Evolutionary conservation across 2,113 vertebrate genomes (phyloP).

Genomic region (Melanostigma gelatinosum): DNA sequence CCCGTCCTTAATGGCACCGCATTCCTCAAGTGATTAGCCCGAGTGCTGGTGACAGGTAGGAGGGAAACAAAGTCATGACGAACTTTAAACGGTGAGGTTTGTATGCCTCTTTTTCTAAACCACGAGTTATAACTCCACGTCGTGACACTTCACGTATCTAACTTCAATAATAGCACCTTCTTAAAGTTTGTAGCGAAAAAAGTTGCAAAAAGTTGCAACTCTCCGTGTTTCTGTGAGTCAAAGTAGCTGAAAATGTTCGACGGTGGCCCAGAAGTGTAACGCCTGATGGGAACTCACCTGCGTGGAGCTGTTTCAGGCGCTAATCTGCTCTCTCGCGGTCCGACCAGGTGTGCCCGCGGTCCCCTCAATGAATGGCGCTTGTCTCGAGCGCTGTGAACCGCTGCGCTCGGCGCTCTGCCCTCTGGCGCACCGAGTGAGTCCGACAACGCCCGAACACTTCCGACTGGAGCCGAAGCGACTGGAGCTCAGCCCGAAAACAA

Average conservation of each 20-base stretch:
- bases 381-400: slow-evolving; percentile 26
- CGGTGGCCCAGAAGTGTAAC: background rate
- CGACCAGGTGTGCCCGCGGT: slow-evolving; percentile 72
- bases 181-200: slow-evolving; percentile 1
- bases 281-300: slow-evolving; percentile 69
- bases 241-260: background rate
- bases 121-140: background rate
- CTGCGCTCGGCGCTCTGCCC: slow-evolving; percentile 53
- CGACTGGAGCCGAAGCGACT: slow-evolving; percentile 51
- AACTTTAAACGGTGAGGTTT: background rate
- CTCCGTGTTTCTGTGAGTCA: background rate
- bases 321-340: slow-evolving; percentile 7
- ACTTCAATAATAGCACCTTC: background rate
- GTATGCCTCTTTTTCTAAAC: background rate
- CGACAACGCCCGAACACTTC: slow-evolving; percentile 56
- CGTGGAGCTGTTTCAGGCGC: background rate
- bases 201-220: background rate
- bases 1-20: slow-evolving; percentile 60
- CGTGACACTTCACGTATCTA: background rate
- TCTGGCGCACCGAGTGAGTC: slow-evolving; percentile 14
- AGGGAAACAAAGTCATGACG: slow-evolving; percentile 20
- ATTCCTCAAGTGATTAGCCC: slow-evolving; percentile 69
- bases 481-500: background rate
- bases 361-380: slow-evolving; percentile 50
- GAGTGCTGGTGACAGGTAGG: slow-evolving; percentile 63